Evolutionary conservation across 1,140 invertebrate genomes (phyloP).

Genomic region (Schmidtea mediterranea): DNA sequence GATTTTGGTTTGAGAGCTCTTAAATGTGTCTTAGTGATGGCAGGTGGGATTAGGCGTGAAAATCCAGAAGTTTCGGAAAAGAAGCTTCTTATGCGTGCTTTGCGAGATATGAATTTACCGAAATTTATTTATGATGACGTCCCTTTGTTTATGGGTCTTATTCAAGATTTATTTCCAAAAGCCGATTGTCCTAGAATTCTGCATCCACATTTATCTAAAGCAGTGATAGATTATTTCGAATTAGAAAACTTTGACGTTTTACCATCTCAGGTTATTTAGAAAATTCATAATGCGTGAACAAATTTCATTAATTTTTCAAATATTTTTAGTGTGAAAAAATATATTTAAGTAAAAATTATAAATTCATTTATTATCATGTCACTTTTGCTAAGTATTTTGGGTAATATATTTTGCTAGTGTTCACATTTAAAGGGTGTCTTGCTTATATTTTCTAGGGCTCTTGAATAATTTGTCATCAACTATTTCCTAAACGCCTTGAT

Average conservation of each 20-base stretch:
- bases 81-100: conserved; percentile 54
- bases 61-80: conserved; percentile 46
- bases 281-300: too few species aligned
- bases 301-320: too few species aligned
- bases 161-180: conserved; percentile 59
- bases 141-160: conserved; percentile 54
- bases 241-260: conserved; percentile 42
- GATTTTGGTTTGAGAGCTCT: conserved; percentile 66
- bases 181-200: conserved; percentile 52
- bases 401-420: too few species aligned
- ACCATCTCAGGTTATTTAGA: conserved; percentile 34
- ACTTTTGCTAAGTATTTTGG: too few species aligned
- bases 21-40: conserved; percentile 60
- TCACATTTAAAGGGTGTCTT: too few species aligned
- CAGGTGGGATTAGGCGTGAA: conserved; percentile 48
- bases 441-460: too few species aligned
- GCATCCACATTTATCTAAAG: conserved; percentile 53
- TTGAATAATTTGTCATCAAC: too few species aligned
- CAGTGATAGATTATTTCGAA: conserved; percentile 38
- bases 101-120: conserved; percentile 65
- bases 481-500: too few species aligned
- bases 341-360: conserved; percentile 81
- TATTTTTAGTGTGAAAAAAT: too few species aligned
- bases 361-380: too few species aligned
- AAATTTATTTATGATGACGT: conserved; percentile 71